Percentiles rank a stretch among this genome's conserved stretches.
These are phyloP conservation scores for Camptogramma bilineatum DNA, from an alignment of 2,888 invertebrate genomes.

Conservation along the genomic window DNA sequence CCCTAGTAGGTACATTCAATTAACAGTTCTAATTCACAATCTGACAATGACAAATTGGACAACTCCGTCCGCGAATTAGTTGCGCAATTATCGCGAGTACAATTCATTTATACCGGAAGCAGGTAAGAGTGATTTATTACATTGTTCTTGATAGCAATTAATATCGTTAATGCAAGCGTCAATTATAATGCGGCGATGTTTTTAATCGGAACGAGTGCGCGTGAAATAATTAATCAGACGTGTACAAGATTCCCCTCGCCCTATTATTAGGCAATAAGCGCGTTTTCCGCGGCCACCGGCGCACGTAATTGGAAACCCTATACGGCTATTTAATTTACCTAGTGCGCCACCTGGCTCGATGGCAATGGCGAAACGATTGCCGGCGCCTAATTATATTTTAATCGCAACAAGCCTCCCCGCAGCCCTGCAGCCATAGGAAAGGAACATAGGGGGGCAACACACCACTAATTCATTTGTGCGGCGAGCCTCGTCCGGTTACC, in stretches of 20 bases:
- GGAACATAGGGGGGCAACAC: constrained; percentile 46
- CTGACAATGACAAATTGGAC: constrained; percentile 83
- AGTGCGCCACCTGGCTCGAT: constrained; percentile 81
- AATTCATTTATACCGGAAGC: constrained; percentile 81
- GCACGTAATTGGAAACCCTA: constrained; percentile 78
- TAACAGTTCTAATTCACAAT: constrained; percentile 83
- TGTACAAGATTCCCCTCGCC: constrained; percentile 64
- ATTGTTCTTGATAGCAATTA: constrained; percentile 75
- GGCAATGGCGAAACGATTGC: constrained; percentile 84
- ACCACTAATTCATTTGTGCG: constrained; percentile 82
- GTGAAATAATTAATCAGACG: constrained; percentile 72
- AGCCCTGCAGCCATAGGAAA: constrained; percentile 49
- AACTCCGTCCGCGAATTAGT: constrained; percentile 80
- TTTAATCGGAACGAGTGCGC: constrained; percentile 48
- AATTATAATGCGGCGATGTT: constrained; percentile 36
- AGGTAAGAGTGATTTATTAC: constrained; percentile 79
- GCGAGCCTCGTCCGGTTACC: constrained; percentile 64
- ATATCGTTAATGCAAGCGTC: constrained; percentile 64
- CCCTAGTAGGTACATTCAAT: constrained; percentile 71
- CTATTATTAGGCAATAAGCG: constrained; percentile 81
- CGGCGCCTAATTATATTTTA: constrained; percentile 84
- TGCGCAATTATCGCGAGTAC: constrained; percentile 83
- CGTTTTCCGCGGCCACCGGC: constrained; percentile 68
- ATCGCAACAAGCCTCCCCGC: constrained; percentile 70
- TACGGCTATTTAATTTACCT: constrained; percentile 83